These are phyloP conservation scores for Diadegma fenestrale DNA, from an alignment of 2,888 invertebrate genomes.

Conservation along the genomic window DNA sequence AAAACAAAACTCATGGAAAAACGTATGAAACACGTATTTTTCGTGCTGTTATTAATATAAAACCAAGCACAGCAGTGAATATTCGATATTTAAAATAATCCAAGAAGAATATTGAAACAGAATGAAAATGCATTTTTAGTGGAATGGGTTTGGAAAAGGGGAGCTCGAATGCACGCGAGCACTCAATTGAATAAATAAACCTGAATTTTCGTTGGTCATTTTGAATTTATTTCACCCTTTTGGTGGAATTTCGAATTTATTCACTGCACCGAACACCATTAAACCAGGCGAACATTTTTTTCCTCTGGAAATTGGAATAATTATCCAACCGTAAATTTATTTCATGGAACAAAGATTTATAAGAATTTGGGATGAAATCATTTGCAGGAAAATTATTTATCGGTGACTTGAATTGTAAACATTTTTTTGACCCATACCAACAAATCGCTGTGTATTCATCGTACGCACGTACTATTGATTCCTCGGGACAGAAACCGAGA, in stretches of 20 bases:
- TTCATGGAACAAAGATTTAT: background rate
- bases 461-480: background rate
- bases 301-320: background rate
- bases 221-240: background rate
- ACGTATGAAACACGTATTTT: background rate
- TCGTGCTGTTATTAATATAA: too few species aligned
- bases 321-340: constrained; percentile 5
- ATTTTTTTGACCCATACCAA: background rate
- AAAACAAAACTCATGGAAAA: background rate
- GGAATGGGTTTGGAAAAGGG: background rate
- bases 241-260: background rate
- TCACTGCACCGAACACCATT: background rate
- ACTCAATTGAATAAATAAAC: background rate
- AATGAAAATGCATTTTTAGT: constrained; percentile 2
- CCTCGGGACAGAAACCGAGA: background rate
- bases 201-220: background rate
- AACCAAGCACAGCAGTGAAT: background rate
- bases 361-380: background rate
- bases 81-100: background rate
- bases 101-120: background rate
- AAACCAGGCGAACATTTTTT: background rate
- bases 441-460: background rate
- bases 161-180: background rate
- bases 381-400: background rate
- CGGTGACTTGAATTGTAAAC: background rate